Base-by-base conservation (phyloP, 2,113 vertebrate species). In the Pterocles gutturalis region DNA sequence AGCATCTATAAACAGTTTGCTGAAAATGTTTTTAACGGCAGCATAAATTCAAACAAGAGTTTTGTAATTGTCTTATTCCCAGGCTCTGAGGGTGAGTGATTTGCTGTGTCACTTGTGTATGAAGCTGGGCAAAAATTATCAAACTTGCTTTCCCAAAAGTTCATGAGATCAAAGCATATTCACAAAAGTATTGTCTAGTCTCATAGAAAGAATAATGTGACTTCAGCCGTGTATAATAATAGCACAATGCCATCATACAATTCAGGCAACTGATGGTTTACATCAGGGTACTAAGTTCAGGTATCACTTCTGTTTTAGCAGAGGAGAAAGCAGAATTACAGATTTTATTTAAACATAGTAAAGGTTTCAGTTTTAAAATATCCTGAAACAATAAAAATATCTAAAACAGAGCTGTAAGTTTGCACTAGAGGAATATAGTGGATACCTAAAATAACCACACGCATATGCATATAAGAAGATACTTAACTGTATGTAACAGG, bases 61-160 rank as follows among this genome's bases (percentile, higher is more conserved):
- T 87, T 78, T 92, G 24, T 72, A 64, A 93, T 95, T 87, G 93
- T 94, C 57, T 93, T 86, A 88, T 94, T 91, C 51, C 13, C 26
- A 77, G 20, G 5, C 18, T 89, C 26, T 58, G 26, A 53, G n/a
- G 11, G 31, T 83, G 80, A 93, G 10, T 41, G 53, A 84, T 96
- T 94, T 92, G 8, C 13, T 71, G 10, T 81, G 36, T 55, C 64
- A 78, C 60, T 57, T 84, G 7, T 45, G 6, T 77, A 85, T 51
- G 34, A 93, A 79, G 7, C 57, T 53, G 29, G 38, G 36, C 3
- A 65, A 90, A 92, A 94, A 2, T 48, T n/a, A 89, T 72, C 20
- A n/a, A 26, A 73, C 14, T 87, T 89, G 25, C 19, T 91, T 83
- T 89, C 31, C 7, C 9, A 57, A 95, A 81, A 92, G 90, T 29